Base-by-base conservation (phyloP, 2,113 vertebrate species). In the Planiliza haematocheilus region DNA sequence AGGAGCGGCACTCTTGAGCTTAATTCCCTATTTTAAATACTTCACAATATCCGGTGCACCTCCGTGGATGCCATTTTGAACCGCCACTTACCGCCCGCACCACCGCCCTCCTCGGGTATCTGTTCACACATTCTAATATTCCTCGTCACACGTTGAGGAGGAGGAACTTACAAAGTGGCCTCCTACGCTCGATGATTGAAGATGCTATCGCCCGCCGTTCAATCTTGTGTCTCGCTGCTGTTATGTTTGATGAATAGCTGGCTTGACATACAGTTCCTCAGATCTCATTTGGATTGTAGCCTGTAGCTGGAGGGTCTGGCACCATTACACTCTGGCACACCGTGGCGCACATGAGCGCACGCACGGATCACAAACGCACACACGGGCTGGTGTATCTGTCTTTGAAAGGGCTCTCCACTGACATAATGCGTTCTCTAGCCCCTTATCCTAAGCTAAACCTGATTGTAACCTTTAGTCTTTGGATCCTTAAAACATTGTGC, bases 241-340 rank as follows among this genome's bases (percentile, higher is more conserved):
- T 78, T 79, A 68, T 69, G 60, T 84, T 82, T 88, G 87, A 91
- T 76, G 74, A 86, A 89, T 84, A 84, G 83, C 76, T 60, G 83
- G 65, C 78, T 85, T 86, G 84, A 88, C 88, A 79, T 74, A 62
- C 76, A 79, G 66, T 81, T 82, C 58, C 74, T 76, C 64, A 85
- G 79, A 87, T 86, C 86, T 86, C 83, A 84, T 87, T 84, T 88
- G 78, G 81, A 87, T 79, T 83, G 76, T 64, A 78, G 79, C 76
- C 79, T 86, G 56, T 67, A 79, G 82, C 84, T 46, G 8, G 73
- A 84, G 58, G 82, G 80, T 70, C 46, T 78, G 73, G 70, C 67
- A 8, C 70, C 81, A 83, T 83, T 79, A 88, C 42, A 58, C 45
- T 77, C 36, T 38, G 24, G 56, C 48, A 60, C 41, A 5, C 24